phyloP scores from a whole-genome alignment of 2,797 vertebrate species.

The Crenichthys baileyi region DNA sequence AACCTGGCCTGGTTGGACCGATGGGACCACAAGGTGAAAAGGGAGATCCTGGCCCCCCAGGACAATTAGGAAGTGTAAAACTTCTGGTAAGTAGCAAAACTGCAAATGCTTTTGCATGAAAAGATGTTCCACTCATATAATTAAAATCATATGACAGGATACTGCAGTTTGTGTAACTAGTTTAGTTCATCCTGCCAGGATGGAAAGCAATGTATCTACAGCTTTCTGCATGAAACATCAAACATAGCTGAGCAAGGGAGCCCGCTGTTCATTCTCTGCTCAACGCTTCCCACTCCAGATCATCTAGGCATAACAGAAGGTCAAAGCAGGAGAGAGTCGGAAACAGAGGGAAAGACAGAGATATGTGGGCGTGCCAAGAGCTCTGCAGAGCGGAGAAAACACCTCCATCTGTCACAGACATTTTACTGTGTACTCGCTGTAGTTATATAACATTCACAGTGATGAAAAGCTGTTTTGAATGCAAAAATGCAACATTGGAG shows the following conservation, averaged over 20 bases:
- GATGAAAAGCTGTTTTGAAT: constrained; percentile 51
- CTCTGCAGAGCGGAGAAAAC: constrained; percentile 62
- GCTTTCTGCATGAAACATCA: constrained; percentile 66
- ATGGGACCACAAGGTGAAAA: constrained; percentile 83
- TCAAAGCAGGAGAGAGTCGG: constrained; percentile 63
- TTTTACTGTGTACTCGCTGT: constrained; percentile 55
- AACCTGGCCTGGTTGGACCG: constrained; percentile 83
- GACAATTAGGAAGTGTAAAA: constrained; percentile 78
- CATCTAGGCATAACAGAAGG: constrained; percentile 64
- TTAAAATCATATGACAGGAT: constrained; percentile 33
- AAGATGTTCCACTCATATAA: constrained; percentile 16
- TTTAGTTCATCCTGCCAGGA: constrained; percentile 35
- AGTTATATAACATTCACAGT: constrained; percentile 60
- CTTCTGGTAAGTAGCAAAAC: constrained; percentile 78
- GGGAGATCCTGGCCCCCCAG: constrained; percentile 87
- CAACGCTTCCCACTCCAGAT: constrained; percentile 69
- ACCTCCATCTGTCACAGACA: constrained; percentile 67
- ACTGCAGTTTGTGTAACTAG: constrained; percentile 47
- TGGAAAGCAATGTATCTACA: constrained; percentile 51
- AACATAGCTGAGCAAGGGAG: constrained; percentile 56
- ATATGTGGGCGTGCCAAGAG: constrained; percentile 62
- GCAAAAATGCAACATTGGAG: constrained; percentile 45
- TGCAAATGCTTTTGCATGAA: constrained; percentile 17
- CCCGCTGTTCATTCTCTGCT: constrained; percentile 63
- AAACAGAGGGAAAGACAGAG: constrained; percentile 63